phyloP scores from a whole-genome alignment of 2,113 vertebrate species.

The Python bivittatus region DNA sequence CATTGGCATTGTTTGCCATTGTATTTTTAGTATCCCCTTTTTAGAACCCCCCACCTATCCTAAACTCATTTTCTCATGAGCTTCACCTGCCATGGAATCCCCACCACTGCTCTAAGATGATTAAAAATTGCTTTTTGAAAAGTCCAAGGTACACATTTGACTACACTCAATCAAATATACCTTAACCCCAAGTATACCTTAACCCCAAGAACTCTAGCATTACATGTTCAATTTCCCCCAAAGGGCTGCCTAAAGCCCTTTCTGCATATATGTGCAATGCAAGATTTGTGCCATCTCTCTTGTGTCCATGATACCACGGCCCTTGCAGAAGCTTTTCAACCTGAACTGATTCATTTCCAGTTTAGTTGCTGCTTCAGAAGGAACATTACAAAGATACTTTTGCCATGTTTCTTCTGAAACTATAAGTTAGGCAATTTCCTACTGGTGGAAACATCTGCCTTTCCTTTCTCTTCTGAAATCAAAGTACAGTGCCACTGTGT shows the following conservation, averaged over 20 bases:
- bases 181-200: neutral
- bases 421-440: neutral
- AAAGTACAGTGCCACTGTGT: neutral
- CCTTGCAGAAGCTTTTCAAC: neutral
- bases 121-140: neutral
- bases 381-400: neutral
- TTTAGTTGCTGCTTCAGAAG: neutral
- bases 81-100: neutral
- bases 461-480: neutral
- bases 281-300: neutral
- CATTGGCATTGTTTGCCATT: too few relatives aligned
- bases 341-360: neutral
- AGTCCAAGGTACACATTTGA: neutral
- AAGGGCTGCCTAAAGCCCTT: neutral
- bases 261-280: neutral
- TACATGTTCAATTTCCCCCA: neutral
- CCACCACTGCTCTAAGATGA: neutral
- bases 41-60: too few relatives aligned
- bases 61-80: too few relatives aligned
- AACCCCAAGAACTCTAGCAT: neutral
- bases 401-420: neutral
- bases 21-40: too few relatives aligned
- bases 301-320: neutral
- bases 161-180: neutral
- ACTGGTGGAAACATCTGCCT: neutral